Conservation (phyloP, 2,797 vertebrate genomes). For the Lepus townsendii region DNA sequence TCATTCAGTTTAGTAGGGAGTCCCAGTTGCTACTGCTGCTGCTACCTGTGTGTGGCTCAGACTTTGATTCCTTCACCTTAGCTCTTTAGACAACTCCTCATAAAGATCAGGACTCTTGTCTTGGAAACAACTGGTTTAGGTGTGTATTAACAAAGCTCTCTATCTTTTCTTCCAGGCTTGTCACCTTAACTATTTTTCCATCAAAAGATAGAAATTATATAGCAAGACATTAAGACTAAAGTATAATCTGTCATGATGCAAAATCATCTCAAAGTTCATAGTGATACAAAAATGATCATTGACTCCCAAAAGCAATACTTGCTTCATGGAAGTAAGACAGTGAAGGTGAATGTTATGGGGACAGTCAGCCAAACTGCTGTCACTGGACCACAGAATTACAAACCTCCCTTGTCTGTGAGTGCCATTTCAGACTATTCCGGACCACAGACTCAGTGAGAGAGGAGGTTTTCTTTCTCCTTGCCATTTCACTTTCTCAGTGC, state of each 20-base stretch:
- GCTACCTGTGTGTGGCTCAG: neutral
- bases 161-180: neutral
- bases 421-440: conserved; percentile 59
- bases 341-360: conserved; percentile 39
- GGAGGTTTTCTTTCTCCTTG: conserved; percentile 5
- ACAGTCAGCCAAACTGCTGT: conserved; percentile 27
- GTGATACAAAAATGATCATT: neutral
- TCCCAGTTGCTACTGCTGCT: neutral
- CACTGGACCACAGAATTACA: conserved; percentile 57
- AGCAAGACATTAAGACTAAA: neutral
- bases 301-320: neutral
- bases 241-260: neutral
- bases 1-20: neutral
- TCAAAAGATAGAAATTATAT: neutral
- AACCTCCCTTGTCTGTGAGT: conserved; percentile 46
- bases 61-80: neutral
- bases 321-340: conserved; percentile 31
- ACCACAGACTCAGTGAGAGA: neutral
- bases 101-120: neutral
- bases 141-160: neutral
- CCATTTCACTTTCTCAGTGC: conserved; percentile 65
- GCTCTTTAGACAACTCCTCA: neutral
- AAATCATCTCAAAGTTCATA: neutral
- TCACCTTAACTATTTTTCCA: neutral
- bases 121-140: neutral